A percentile compares a stretch with the other conserved stretches of the same genome.
These are phyloP conservation scores for Telmatochromis brichardi DNA, from an alignment of 2,113 vertebrate species.

Conservation along the genomic window DNA sequence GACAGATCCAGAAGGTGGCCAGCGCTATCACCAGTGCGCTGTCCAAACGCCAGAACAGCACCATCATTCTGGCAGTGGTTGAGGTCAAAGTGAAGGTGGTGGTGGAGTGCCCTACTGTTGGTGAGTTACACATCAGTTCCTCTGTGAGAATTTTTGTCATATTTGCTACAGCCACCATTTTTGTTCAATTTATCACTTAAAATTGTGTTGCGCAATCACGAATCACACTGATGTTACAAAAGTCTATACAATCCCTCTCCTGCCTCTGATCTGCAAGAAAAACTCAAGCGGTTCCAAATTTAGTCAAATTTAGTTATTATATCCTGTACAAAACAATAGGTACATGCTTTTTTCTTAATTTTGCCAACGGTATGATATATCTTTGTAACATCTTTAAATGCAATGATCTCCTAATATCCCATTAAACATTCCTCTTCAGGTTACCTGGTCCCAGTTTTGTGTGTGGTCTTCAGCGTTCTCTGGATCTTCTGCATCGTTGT, in stretches of 20 bases:
- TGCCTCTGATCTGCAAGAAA: neutral
- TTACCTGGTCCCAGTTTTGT: conserved; percentile 83
- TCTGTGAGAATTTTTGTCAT: neutral
- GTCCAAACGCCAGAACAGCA: conserved; percentile 87
- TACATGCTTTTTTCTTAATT: neutral
- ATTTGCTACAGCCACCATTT: neutral
- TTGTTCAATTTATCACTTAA: neutral
- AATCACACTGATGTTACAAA: neutral
- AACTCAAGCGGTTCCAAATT: neutral
- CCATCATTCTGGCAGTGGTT: conserved; percentile 80
- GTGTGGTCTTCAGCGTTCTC: conserved; percentile 80
- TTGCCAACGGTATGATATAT: neutral
- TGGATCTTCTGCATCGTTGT: conserved; percentile 85
- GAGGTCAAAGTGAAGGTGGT: conserved; percentile 88
- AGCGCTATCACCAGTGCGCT: conserved; percentile 80
- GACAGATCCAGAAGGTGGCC: conserved; percentile 80
- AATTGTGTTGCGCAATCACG: neutral
- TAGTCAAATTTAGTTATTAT: neutral
- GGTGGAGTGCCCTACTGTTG: conserved; percentile 64
- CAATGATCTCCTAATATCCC: neutral
- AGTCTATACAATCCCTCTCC: rapidly evolving
- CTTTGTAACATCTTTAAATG: neutral
- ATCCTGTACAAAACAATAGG: neutral
- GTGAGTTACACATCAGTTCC: conserved; percentile 55
- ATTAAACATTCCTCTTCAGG: conserved; percentile 54